Base-by-base conservation (phyloP, 2,888 invertebrate genomes). In the Sarcophaga subvicina region DNA sequence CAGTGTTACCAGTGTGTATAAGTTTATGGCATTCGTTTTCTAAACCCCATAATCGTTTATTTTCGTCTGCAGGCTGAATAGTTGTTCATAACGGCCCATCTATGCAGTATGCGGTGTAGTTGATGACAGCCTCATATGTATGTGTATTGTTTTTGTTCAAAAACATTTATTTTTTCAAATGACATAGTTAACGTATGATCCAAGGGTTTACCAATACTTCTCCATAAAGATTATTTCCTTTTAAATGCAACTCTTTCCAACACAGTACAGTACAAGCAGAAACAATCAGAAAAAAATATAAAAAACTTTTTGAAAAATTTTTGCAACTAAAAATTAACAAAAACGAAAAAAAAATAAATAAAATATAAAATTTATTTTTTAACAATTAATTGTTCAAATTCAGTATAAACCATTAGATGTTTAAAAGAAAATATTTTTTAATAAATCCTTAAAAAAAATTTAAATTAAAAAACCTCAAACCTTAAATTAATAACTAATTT, bases 401-500 rank as follows among this genome's bases (percentile, higher is more conserved):
- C 45, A 75, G 54, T 27, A 63, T 67, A 66, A 64, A 64, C 22
- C 59, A 75, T 49, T 27, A 86, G 20, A 76, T 71, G 66, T 76
- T 85, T 8, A 47, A 12, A 45, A 17, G 45, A 64, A 54, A 62
- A 64, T 25, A 69, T 75, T 83, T 81, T 83, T 78, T 78, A 75
- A 81, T 49, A 77, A 78, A 54, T 71, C 75, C 66, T 22, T 79
- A 17, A 81, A 59, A 47, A 71, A 76, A 49, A 45, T 62, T 62
- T 62, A 69, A 14, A 60, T 64, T 20, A 1, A 69, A 37, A 1
- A 5, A 63, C 63, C 6, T 22, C 47, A 14, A 60, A 54, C 70
- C 71, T 20, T 60, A 45, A 20, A 37, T 3, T 11, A 64, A 67
- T 22, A 63, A 76, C 85, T 85, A 86, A 82, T 85, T 71, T n/a